Base-by-base conservation (phyloP, 2,797 vertebrate species). In the Centropyge bicolor region DNA sequence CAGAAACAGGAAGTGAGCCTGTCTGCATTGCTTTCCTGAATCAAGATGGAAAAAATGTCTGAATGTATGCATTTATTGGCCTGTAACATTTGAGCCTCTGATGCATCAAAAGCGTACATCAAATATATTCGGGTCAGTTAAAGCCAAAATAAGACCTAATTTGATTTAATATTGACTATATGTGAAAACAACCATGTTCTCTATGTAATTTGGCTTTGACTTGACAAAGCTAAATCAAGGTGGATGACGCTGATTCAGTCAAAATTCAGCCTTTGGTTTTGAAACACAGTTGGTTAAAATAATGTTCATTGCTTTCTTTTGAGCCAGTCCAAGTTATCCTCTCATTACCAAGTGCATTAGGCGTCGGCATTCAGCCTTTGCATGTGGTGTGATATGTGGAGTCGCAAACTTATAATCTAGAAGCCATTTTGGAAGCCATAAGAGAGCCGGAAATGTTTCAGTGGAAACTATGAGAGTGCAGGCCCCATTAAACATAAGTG, bases 391-490 rank as follows among this genome's bases (percentile, higher is more conserved):
- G 45, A 72, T 45, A 20, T 49, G 67, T 49, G 12, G 43, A 76
- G 36, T 1, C 19, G 52, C 40, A 76, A 67, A 51, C 14, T 8
- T 57, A 35, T 56, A 38, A 77, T 74, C 43, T 40, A 14, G 54
- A 60, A 43, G 35, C 31, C 27, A 45, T 54, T 43, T 52, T 70
- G 16, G 46, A 67, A 54, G 40, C 20, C 38, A 22, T 40, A 59
- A n/a, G 59, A 71, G 65, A 73, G 35, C 49, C 66, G 63, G 68
- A 82, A 78, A 79, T 59, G 64, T 70, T 80, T 83, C 40, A 75
- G 0, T 86, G 64, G 79, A 86, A 86, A 84, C 81, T 77, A 78
- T 76, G 76, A 68, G 43, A 69, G 35, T n/a, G 59, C 67, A 56
- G 45, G 11, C 16, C 52, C 24, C 51, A 70, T 79, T 41, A 72